Percentiles rank a stretch among this genome's conserved stretches.
These are phyloP conservation scores for Diabrotica undecimpunctata DNA, from an alignment of 1,140 invertebrate genomes.

Conservation along the genomic window DNA sequence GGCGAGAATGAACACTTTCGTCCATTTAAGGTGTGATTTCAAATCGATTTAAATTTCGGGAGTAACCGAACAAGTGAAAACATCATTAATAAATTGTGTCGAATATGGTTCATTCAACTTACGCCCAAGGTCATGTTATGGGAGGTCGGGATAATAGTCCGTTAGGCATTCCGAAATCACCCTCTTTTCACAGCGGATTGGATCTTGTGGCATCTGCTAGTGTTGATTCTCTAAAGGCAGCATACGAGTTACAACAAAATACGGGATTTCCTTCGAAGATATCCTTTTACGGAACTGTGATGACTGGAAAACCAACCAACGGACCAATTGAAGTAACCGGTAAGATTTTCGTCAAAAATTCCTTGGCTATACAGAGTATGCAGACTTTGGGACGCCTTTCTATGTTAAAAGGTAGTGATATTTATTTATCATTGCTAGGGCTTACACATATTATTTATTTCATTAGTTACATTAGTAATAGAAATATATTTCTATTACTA, in stretches of 20 bases:
- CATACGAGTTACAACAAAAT: conserved; percentile 22
- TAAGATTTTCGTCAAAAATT: conserved; percentile 20
- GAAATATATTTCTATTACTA: no score
- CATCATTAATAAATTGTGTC: conserved; percentile 25
- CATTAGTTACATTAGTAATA: no score
- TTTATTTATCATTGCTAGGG: no score
- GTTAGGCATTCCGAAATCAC: conserved; percentile 74
- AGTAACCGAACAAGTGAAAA: not conserved
- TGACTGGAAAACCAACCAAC: not conserved
- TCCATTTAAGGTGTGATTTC: not conserved
- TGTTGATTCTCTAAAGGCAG: conserved; percentile 50
- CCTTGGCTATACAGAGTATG: conserved; percentile 23
- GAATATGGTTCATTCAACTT: conserved; percentile 48
- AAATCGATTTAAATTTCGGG: not conserved
- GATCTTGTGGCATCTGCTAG: conserved; percentile 65
- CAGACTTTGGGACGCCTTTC: conserved; percentile 28
- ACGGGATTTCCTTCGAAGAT: conserved; percentile 14
- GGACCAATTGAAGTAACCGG: not conserved
- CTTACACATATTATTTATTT: no score
- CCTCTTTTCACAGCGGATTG: conserved; percentile 77
- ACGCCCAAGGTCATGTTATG: conserved; percentile 55
- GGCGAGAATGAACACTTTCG: not conserved
- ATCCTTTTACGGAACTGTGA: not conserved
- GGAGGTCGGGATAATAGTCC: conserved; percentile 55
- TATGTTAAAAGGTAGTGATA: conserved; percentile 30